Conservation (phyloP, 2,888 invertebrate genomes). For the Acrocera orbiculus region DNA sequence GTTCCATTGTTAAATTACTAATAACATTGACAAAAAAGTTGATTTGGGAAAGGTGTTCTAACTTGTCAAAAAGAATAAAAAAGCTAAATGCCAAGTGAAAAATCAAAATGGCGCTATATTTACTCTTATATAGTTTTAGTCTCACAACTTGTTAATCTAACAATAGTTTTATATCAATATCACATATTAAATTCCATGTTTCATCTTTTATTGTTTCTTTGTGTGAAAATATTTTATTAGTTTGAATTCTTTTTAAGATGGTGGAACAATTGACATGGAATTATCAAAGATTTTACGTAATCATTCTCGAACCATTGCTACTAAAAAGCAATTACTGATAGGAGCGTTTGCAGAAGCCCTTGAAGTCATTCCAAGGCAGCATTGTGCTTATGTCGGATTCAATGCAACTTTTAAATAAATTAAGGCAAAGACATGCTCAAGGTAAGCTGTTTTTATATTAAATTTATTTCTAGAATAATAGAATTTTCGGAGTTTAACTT, state of each 20-base stretch:
- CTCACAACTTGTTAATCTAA: too few relatives aligned
- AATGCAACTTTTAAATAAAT: slow-evolving; percentile 94
- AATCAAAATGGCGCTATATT: too few relatives aligned
- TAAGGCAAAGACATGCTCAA: slow-evolving; percentile 88
- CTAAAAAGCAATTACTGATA: slow-evolving; percentile 89
- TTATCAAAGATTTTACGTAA: slow-evolving; percentile 79
- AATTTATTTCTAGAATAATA: too few relatives aligned
- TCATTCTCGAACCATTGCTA: slow-evolving; percentile 73
- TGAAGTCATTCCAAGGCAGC: slow-evolving; percentile 90
- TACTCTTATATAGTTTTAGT: too few relatives aligned
- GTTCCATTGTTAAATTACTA: too few relatives aligned
- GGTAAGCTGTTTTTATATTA: slow-evolving; percentile 37
- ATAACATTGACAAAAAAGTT: too few relatives aligned
- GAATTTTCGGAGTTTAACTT: too few relatives aligned
- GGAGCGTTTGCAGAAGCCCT: slow-evolving; percentile 86
- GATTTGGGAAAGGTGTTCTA: too few relatives aligned
- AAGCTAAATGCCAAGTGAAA: too few relatives aligned
- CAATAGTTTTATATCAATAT: too few relatives aligned
- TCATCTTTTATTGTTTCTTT: background rate
- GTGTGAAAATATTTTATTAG: too few relatives aligned
- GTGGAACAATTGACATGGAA: slow-evolving; percentile 99
- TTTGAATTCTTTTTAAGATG: slow-evolving; percentile 38
- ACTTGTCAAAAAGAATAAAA: too few relatives aligned
- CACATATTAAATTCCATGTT: slow-evolving; percentile 1
- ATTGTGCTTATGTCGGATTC: slow-evolving; percentile 98